Evolutionary conservation across 2,797 vertebrate genomes (phyloP).

Genomic region (Trichosurus vulpecula): DNA sequence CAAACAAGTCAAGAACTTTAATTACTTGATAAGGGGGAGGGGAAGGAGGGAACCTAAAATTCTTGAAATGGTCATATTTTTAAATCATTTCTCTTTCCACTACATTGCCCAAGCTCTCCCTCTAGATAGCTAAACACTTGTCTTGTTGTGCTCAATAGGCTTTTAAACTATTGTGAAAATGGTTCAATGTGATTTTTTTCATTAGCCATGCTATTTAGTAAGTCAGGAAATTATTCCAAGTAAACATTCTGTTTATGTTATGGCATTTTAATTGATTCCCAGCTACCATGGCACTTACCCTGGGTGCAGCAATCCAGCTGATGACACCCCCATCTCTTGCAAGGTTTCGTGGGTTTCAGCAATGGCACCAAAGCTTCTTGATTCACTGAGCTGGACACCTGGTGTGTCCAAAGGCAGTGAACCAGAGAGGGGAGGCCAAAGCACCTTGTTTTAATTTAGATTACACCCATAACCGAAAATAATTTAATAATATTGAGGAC

Average conservation of each 20-base stretch:
- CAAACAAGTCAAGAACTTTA: conserved; percentile 86
- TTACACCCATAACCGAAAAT: conserved; percentile 4
- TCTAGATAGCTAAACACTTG: conserved; percentile 75
- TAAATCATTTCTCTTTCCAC: conserved; percentile 80
- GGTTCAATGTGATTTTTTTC: conserved; percentile 75
- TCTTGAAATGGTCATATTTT: conserved; percentile 79
- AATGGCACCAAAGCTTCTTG: background rate
- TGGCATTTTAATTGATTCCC: conserved; percentile 76
- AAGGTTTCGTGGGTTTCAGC: conserved; percentile 21
- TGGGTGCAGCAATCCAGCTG: conserved; percentile 58
- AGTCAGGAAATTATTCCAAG: conserved; percentile 75
- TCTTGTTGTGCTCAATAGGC: conserved; percentile 74
- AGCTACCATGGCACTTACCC: conserved; percentile 49
- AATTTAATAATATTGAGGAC: background rate
- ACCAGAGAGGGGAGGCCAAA: background rate
- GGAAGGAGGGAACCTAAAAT: conserved; percentile 77
- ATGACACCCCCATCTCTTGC: conserved; percentile 38
- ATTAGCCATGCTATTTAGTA: conserved; percentile 78
- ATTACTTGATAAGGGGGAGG: conserved; percentile 81
- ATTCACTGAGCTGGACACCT: conserved; percentile 41
- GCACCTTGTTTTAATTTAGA: background rate
- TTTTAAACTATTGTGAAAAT: conserved; percentile 81
- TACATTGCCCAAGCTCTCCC: conserved; percentile 69
- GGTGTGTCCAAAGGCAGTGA: background rate
- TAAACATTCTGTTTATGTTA: conserved; percentile 75